Percentiles rank a stretch among this genome's conserved stretches.
Conservation (phyloP, 2,888 invertebrate genomes). For the Synanthedon vespiformis region DNA sequence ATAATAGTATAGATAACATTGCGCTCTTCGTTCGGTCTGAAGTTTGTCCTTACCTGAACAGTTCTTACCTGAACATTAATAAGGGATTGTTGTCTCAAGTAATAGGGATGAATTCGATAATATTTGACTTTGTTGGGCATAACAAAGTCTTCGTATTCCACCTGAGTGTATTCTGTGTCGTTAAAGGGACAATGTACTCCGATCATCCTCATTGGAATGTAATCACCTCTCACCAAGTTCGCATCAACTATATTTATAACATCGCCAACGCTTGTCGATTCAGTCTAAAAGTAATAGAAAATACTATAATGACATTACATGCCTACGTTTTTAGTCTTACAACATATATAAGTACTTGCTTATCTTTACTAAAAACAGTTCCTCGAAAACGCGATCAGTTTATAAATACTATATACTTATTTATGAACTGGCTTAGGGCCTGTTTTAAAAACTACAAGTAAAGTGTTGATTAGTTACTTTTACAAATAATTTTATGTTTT, state of each 20-base stretch:
- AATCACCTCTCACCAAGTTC: conserved; percentile 36
- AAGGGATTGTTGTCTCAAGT: conserved; percentile 36
- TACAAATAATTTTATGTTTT: too few relatives aligned
- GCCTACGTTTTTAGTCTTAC: too few relatives aligned
- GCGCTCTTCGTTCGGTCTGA: too few relatives aligned
- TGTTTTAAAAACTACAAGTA: too few relatives aligned
- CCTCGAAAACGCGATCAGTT: too few relatives aligned
- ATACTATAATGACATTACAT: neutral
- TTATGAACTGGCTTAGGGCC: too few relatives aligned
- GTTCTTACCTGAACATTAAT: conserved; percentile 38
- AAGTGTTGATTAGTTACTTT: too few relatives aligned
- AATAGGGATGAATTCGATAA: conserved; percentile 64
- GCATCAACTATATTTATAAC: conserved; percentile 36
- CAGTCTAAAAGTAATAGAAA: conserved; percentile 24
- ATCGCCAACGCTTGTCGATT: conserved; percentile 35
- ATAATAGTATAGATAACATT: too few relatives aligned
- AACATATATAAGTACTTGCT: too few relatives aligned
- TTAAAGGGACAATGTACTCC: conserved; percentile 51
- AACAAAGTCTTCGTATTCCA: conserved; percentile 71
- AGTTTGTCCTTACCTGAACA: too few relatives aligned
- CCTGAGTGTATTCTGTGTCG: conserved; percentile 35
- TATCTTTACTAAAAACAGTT: too few relatives aligned
- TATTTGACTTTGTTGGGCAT: conserved; percentile 60
- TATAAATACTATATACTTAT: too few relatives aligned
- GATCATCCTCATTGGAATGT: conserved; percentile 46